Conservation (phyloP, 2,113 vertebrate genomes). For the Tenrec ecaudatus region DNA sequence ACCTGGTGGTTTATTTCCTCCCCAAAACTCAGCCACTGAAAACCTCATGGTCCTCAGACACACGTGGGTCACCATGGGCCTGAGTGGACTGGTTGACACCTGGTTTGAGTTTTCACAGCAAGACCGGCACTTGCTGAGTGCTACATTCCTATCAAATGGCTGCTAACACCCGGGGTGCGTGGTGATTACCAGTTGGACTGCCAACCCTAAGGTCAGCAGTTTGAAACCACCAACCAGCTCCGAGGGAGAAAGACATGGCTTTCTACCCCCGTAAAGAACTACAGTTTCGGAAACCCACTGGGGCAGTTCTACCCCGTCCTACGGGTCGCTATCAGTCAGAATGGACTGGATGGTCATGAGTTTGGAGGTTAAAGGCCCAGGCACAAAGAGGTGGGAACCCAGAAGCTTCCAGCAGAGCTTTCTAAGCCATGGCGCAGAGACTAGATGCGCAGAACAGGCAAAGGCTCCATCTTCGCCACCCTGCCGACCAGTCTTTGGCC, state of each 20-base stretch:
- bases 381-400: neutral
- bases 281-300: too few relatives aligned
- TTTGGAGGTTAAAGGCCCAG: too few relatives aligned
- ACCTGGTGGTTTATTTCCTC: neutral
- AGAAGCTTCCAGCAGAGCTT: neutral
- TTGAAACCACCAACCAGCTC: too few relatives aligned
- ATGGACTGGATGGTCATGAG: too few relatives aligned
- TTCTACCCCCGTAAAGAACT: too few relatives aligned
- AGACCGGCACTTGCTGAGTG: neutral
- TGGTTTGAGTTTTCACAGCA: neutral
- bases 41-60: neutral
- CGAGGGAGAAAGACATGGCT: too few relatives aligned
- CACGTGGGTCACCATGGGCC: neutral
- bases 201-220: too few relatives aligned
- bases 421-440: neutral
- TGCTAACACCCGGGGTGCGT: neutral
- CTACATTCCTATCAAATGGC: neutral
- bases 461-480: neutral
- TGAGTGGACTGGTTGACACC: neutral
- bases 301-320: too few relatives aligned
- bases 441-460: neutral
- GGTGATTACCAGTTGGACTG: too few relatives aligned
- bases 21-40: neutral
- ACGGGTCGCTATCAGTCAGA: too few relatives aligned
- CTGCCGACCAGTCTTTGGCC: neutral